phyloP scores from a whole-genome alignment of 2,797 vertebrate genomes.

The Peromyscus nudipes region DNA sequence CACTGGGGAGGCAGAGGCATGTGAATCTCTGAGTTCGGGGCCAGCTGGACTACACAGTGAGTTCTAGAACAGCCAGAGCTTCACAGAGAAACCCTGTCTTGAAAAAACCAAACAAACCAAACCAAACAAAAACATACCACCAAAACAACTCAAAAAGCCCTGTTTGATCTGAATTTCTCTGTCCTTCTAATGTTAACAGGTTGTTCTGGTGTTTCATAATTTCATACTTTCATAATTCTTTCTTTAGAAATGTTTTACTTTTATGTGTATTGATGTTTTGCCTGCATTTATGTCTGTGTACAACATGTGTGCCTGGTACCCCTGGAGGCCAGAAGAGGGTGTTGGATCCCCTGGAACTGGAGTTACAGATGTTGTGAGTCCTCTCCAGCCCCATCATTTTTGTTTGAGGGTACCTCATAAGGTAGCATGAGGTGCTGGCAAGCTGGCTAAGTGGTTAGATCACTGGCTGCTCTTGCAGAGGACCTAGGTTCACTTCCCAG shows the following conservation, averaged over 20 bases:
- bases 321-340: background rate
- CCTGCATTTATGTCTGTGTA: background rate
- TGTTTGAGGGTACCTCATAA: constrained; percentile 32
- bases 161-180: constrained; percentile 17
- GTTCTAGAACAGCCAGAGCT: background rate
- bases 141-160: background rate
- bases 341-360: background rate
- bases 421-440: background rate
- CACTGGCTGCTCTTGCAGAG: background rate
- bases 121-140: no score
- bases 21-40: background rate
- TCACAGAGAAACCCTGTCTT: background rate
- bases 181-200: background rate
- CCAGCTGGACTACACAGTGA: background rate
- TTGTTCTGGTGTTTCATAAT: constrained; percentile 42
- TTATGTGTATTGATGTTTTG: background rate
- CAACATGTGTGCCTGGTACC: background rate
- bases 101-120: background rate
- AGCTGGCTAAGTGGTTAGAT: background rate
- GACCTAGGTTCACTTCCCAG: background rate
- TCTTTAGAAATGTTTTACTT: background rate
- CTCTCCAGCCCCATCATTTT: background rate
- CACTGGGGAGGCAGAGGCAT: background rate
- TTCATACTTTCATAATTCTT: constrained; percentile 42
- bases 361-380: no score